Evolutionary conservation across 2,797 vertebrate species (phyloP).

Genomic region (Ctenosaura bakeri): DNA sequence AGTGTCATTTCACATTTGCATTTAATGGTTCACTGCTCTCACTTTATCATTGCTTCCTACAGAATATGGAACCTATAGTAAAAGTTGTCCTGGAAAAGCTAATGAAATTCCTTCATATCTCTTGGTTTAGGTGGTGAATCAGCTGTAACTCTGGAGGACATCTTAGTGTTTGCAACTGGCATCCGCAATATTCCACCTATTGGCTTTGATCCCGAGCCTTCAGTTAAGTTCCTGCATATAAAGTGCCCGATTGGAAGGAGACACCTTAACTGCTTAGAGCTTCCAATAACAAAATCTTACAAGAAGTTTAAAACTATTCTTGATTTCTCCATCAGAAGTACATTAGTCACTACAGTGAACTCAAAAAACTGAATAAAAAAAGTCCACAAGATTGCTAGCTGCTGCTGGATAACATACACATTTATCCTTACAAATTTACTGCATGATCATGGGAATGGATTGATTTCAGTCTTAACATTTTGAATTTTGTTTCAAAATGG

Average conservation of each 20-base stretch:
- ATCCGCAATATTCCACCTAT: slow-evolving; percentile 81
- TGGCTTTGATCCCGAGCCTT: slow-evolving; percentile 85
- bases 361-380: slow-evolving; percentile 57
- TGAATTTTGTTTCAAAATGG: slow-evolving; percentile 37
- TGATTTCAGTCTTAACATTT: slow-evolving; percentile 42
- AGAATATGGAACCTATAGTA: slow-evolving; percentile 4
- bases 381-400: slow-evolving; percentile 58
- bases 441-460: slow-evolving; percentile 30
- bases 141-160: slow-evolving; percentile 86
- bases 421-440: slow-evolving; percentile 2
- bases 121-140: slow-evolving; percentile 85
- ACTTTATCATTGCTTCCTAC: neutral
- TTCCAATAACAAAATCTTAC: slow-evolving; percentile 86
- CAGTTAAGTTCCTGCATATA: slow-evolving; percentile 84
- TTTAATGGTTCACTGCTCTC: neutral
- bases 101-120: slow-evolving; percentile 11
- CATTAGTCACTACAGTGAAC: slow-evolving; percentile 56
- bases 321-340: slow-evolving; percentile 85
- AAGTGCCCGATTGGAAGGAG: slow-evolving; percentile 85
- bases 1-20: neutral
- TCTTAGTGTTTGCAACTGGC: slow-evolving; percentile 88
- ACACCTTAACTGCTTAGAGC: slow-evolving; percentile 81
- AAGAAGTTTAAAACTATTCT: slow-evolving; percentile 87
- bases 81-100: slow-evolving; percentile 16
- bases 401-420: slow-evolving; percentile 58